These are phyloP conservation scores for Benitochromis conjunctus DNA, from an alignment of 2,113 vertebrate species.

Conservation along the genomic window DNA sequence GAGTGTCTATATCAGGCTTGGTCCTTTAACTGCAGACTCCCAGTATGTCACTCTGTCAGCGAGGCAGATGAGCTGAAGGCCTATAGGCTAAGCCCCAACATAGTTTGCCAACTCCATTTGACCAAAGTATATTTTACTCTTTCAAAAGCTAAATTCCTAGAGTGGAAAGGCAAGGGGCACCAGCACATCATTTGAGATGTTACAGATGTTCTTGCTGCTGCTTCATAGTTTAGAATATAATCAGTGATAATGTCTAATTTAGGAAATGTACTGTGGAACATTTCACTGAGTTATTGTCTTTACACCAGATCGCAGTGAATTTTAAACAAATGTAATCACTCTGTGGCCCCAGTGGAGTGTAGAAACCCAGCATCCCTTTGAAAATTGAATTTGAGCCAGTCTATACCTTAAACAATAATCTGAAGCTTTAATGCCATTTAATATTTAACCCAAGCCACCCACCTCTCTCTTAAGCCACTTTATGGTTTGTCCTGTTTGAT, in stretches of 20 bases:
- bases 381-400: background rate
- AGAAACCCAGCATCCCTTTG: background rate
- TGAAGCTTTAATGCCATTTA: background rate
- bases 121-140: background rate
- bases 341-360: background rate
- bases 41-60: background rate
- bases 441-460: background rate
- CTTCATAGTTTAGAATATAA: constrained; percentile 63
- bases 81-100: background rate
- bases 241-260: constrained; percentile 67
- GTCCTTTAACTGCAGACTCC: background rate
- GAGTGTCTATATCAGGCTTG: constrained; percentile 15
- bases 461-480: background rate
- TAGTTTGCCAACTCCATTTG: background rate
- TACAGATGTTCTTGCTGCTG: constrained; percentile 61
- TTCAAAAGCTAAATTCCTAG: background rate
- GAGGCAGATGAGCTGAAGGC: background rate
- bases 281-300: constrained; percentile 62
- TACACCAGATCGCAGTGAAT: constrained; percentile 40
- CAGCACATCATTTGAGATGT: constrained; percentile 52
- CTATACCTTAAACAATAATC: constrained; percentile 28
- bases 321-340: constrained; percentile 55
- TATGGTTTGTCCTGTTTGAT: background rate
- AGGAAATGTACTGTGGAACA: constrained; percentile 64
- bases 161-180: background rate